Conservation (phyloP, 1,140 invertebrate genomes). For the Macrocentrus cingulum region DNA sequence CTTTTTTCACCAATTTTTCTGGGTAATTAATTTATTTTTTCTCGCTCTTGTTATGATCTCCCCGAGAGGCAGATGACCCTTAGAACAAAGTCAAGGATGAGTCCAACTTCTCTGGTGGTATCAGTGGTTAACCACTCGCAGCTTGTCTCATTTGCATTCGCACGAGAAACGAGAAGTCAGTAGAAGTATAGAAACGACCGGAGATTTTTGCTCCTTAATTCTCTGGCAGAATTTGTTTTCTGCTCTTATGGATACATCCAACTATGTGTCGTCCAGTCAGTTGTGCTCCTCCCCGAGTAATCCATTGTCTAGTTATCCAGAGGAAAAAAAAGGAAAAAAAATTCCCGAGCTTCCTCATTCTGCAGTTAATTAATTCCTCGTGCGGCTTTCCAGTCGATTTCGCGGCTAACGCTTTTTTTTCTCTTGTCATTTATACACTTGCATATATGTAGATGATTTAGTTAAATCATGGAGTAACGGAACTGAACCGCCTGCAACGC, state of each 20-base stretch:
- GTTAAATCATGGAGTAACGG: conserved; percentile 1
- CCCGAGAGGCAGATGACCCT: neutral
- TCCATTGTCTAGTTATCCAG: conserved; percentile 11
- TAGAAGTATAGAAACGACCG: neutral
- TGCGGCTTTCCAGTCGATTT: too few species aligned
- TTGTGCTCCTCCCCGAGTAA: conserved; percentile 4
- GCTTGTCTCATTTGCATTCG: conserved; percentile 53
- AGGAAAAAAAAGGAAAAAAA: neutral
- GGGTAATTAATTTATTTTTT: neutral
- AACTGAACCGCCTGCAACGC: neutral
- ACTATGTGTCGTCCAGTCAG: neutral
- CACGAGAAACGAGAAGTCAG: conserved; percentile 31
- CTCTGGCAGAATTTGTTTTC: neutral
- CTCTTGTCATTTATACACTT: neutral
- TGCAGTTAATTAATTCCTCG: too few species aligned
- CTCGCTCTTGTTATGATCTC: conserved; percentile 7
- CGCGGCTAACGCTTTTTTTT: too few species aligned
- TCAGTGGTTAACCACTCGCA: conserved; percentile 41
- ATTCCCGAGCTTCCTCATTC: conserved; percentile 14
- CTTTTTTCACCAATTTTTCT: too few species aligned
- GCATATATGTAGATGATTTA: neutral
- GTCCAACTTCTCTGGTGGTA: conserved; percentile 47
- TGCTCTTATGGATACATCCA: neutral
- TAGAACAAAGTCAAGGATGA: conserved; percentile 31
- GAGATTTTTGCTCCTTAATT: neutral